Evolutionary conservation across 1,140 invertebrate species (phyloP), one percentile per base, ranked within the genome.

Genomic region (Brachionus angularis): DNA sequence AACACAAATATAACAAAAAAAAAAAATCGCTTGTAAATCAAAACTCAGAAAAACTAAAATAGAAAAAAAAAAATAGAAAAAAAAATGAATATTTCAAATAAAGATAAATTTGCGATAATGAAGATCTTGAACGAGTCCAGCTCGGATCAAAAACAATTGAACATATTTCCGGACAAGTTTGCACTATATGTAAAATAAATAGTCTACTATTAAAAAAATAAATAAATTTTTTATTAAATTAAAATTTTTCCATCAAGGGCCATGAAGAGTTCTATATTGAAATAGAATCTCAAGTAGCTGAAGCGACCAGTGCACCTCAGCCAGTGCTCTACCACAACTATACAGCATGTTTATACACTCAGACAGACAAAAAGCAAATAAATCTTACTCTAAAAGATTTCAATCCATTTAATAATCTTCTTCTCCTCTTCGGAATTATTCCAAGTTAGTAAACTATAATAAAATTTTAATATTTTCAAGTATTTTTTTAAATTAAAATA

Each of bases 41-140:
- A 42, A 42, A 42, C n/a, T n/a, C n/a, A n/a, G n/a, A n/a, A n/a
- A n/a, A n/a, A n/a, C n/a, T n/a, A n/a, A n/a, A n/a, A n/a, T n/a
- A n/a, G n/a, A n/a, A 33, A 42, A 36, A 4, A 12, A 58, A 39
- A 36, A 27, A 55, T 7, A 55, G 1, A 7, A 55, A 8, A 10
- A 5, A 33, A 5, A 58, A 58, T 58, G 53, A 58, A 58, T 39
- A 36, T 58, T 34, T 58, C 34, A 39, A 58, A 58, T 36, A 58
- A 58, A 23, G 53, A 58, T 29, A 58, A 58, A 58, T 58, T 58
- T 58, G 39, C 25, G 10, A 58, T 58, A 18, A 58, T 58, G 53
- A 58, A 58, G 16, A 58, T 58, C 25, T 36, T 58, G 18, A 58
- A 58, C 39, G 33, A 58, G 3, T 39, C 21, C 18, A 39, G 18